Base-by-base conservation (phyloP, 2,888 invertebrate genomes). In the Nomada ruficornis region DNA sequence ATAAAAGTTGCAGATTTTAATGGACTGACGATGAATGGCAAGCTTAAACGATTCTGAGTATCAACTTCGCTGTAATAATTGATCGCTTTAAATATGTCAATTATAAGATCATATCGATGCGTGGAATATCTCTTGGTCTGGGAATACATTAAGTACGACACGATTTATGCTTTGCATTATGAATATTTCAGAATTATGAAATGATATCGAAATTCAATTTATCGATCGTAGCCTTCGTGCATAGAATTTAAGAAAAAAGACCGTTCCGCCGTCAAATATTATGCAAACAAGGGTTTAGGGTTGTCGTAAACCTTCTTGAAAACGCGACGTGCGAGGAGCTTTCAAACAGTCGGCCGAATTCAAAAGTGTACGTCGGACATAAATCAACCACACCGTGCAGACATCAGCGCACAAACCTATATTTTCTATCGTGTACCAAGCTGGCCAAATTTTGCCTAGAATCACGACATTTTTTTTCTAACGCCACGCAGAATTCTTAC, bases 241-340 rank as follows among this genome's bases (percentile, higher is more conserved):
- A 36, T 65, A 63, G 72, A 44, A 36, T 29, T 54, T 42, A 59
- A n/a, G 50, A 67, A 73, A 62, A 50, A 59, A 44, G 26, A 50
- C 23, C 9, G 57, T 68, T 62, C n/a, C 55, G 29, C 63, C 80
- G 80, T 67, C 63, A 50, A 47, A 65, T 76, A 82, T 86, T 86
- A 86, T 84, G 86, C 62, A 80, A 81, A 50, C 23, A 69, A 62
- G 42, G 15, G 11, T n/a, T 47, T 47, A 50, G 42, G 26, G 29
- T 36, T 50, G 47, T 36, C 20, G 26, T 11, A 55, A 71, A 80
- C 60, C 50, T 77, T 2, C 20, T 50, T 23, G 47, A 57, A 52
- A 20, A 11, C 44, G 63, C 52, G 62, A 55, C 79, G 67, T 26
- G 73, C 69, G 59, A 63, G 77, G 59, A 63, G 77, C 62, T 80